Conservation (phyloP, 2,113 vertebrate genomes). For the Salvelinus alpinus region DNA sequence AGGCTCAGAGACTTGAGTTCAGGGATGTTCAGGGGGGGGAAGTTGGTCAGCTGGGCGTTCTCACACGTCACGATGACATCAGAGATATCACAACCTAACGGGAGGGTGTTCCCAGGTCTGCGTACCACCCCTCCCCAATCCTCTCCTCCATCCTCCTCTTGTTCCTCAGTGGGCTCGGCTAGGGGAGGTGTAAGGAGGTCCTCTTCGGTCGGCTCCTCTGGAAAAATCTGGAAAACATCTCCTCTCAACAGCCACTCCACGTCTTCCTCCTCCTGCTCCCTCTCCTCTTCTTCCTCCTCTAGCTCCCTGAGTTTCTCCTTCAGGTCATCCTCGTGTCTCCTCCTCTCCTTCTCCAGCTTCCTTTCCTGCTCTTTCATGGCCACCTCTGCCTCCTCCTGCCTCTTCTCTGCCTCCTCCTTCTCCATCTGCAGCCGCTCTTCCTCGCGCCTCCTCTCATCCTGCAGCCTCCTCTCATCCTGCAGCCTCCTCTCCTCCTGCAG, state of each 20-base stretch:
- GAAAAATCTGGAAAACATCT: constrained; percentile 75
- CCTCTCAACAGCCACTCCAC: constrained; percentile 73
- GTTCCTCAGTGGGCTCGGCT: constrained; percentile 25
- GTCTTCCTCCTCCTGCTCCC: constrained; percentile 46
- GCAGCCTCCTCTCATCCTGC: constrained; percentile 60
- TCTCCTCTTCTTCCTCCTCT: constrained; percentile 2
- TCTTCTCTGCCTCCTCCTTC: constrained; percentile 13
- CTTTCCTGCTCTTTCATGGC: constrained; percentile 8
- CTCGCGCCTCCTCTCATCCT: constrained; percentile 52
- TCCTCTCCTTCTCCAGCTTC: constrained; percentile 40
- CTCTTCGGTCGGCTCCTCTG: constrained; percentile 41
- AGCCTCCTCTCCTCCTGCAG: constrained; percentile 59
- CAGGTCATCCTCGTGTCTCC: constrained; percentile 40
- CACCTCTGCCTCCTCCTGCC: constrained; percentile 31
- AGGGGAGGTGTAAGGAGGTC: constrained; percentile 33
- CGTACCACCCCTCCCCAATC: constrained; percentile 11
- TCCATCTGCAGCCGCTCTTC: constrained; percentile 60
- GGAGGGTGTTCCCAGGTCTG: constrained; percentile 67
- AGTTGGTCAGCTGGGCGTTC: constrained; percentile 75
- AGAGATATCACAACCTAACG: constrained; percentile 79
- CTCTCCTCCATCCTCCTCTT: constrained; percentile 14
- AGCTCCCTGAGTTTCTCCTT: constrained; percentile 27
- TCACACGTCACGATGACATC: constrained; percentile 84
- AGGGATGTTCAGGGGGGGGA: constrained; percentile 84
- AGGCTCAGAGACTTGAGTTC: constrained; percentile 86